Evolutionary conservation across 2,797 vertebrate genomes (phyloP), one percentile per base, ranked within the genome.

Genomic region (Bradypodion ventrale): DNA sequence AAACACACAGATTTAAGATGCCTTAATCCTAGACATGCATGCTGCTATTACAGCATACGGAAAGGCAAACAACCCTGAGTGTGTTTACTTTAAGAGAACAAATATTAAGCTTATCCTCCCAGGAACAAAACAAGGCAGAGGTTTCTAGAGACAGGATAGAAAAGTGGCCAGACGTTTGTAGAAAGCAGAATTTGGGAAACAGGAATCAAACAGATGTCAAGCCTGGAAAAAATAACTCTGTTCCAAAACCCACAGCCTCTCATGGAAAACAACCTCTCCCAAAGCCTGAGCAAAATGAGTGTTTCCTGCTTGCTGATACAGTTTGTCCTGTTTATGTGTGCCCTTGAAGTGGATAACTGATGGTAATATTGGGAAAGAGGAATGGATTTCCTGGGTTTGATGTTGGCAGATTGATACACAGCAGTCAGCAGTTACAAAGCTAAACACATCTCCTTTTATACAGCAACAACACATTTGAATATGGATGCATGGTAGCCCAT

Each of bases 181-280:
- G 66, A 65, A 65, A 49, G 44, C 69, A 85, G 19, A 59, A 44
- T 49, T 40, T 74, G 70, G 59, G 62, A 77, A 56, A 70, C 40
- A 72, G 65, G 63, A 46, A 68, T 1, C 2, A 69, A 44, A 42
- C n/a, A n/a, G 56, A 40, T 25, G 78, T 63, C 40, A 19, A 12
- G 79, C n/a, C 60, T 82, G 84, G 84, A 82, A 85, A 81, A 85
- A 82, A 60, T 44, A 49, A n/a, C 74, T 70, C 32, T 4, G 42
- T 40, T 82, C 32, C 84, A 82, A 70, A 56, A 85, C 40, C 84
- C 84, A 69, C 84, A 85, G 42, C 19, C 42, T 35, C 72, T 72
- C 21, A 37, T 82, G 32, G 35, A 85, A 82, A 85, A 68, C 83
- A 77, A 16, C 42, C 52, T 72, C 68, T 77, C 65, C 27, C 62